A percentile compares a stretch with the other conserved stretches of the same genome.
Conservation (phyloP, 2,888 invertebrate genomes). For the Melinopterus prodromus region DNA sequence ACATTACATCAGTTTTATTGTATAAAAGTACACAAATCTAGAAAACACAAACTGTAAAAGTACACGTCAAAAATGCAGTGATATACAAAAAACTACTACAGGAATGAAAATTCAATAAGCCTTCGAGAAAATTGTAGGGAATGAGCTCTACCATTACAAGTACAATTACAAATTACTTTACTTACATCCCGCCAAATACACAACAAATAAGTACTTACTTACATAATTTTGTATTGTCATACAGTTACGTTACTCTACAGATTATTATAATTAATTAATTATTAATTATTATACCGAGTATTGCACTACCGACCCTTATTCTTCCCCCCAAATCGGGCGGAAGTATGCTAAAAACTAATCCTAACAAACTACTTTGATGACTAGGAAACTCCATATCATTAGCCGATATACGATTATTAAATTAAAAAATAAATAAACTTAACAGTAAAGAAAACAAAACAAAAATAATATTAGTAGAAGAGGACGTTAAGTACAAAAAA, state of each 20-base stretch:
- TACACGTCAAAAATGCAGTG: constrained; percentile 39
- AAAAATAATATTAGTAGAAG: constrained; percentile 38
- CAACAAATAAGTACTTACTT: constrained; percentile 14
- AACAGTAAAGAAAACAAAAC: constrained; percentile 37
- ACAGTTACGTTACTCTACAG: background rate
- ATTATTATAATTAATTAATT: background rate
- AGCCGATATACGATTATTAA: constrained; percentile 55
- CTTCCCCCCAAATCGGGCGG: background rate
- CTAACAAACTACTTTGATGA: constrained; percentile 47
- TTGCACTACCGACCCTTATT: constrained; percentile 53
- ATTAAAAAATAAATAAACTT: constrained; percentile 48
- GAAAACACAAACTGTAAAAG: constrained; percentile 48
- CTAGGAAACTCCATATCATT: constrained; percentile 58
- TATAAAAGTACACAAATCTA: constrained; percentile 54
- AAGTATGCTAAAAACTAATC: constrained; percentile 13
- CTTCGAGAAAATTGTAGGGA: constrained; percentile 45
- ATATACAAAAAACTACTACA: constrained; percentile 40
- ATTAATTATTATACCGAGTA: constrained; percentile 39
- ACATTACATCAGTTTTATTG: constrained; percentile 41
- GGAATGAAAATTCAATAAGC: constrained; percentile 48
- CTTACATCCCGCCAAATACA: constrained; percentile 6
- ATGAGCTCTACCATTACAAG: constrained; percentile 46
- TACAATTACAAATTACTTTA: constrained; percentile 36
- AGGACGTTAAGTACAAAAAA: constrained; percentile 38
- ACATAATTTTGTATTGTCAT: background rate